Conservation (phyloP, 2,113 vertebrate species). For the Ovibos moschatus region DNA sequence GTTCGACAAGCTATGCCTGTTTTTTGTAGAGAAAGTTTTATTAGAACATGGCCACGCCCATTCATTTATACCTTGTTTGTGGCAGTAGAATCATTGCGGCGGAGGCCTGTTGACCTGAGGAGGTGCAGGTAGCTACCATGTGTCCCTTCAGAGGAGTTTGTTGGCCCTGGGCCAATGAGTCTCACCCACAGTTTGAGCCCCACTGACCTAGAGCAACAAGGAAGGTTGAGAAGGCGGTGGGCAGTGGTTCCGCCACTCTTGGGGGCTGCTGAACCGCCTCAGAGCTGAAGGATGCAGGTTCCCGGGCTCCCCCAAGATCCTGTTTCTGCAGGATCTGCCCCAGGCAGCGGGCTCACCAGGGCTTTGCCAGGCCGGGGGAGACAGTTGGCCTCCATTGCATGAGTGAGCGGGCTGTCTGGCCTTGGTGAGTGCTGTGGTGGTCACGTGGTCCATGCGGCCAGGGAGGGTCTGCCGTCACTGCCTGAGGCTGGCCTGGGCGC, state of each 20-base stretch:
- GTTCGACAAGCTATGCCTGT: background rate
- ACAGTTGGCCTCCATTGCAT: too few species aligned
- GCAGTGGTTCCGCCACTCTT: background rate
- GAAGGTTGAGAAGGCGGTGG: background rate
- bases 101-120: background rate
- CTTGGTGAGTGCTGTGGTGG: background rate
- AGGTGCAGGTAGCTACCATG: background rate
- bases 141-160: background rate
- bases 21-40: background rate
- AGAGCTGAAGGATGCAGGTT: background rate
- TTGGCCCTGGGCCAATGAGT: rapidly evolving
- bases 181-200: background rate
- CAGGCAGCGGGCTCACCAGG: background rate
- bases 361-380: background rate
- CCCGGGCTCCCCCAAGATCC: background rate
- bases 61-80: background rate
- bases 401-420: background rate
- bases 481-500: background rate
- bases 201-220: background rate
- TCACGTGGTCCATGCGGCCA: background rate
- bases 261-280: background rate
- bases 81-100: background rate
- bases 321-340: background rate
- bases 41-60: background rate
- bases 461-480: background rate